These are phyloP conservation scores for Macrostomum cliftonense DNA, from an alignment of 2,888 invertebrate genomes.

Conservation along the genomic window DNA sequence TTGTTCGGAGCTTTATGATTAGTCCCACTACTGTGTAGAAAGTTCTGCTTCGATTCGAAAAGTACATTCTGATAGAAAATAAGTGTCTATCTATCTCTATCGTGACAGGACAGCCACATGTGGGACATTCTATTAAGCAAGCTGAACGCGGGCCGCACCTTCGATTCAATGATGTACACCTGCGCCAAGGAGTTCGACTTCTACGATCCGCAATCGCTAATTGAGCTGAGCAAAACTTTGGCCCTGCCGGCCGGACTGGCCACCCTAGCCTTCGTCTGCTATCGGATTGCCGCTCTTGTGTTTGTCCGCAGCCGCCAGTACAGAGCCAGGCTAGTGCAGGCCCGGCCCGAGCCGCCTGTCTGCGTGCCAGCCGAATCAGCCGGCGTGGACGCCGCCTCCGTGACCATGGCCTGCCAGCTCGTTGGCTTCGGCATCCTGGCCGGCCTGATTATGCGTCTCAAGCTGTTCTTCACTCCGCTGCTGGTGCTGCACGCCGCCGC, in stretches of 20 bases:
- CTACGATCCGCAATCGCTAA: constrained; percentile 36
- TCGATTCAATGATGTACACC: constrained; percentile 58
- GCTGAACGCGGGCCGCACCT: constrained; percentile 49
- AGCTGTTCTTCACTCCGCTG: constrained; percentile 58
- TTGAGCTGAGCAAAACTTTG: constrained; percentile 25
- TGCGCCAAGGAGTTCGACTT: constrained; percentile 60
- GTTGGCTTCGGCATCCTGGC: constrained; percentile 54
- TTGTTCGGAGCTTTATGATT: too few relatives aligned
- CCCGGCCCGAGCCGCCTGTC: constrained; percentile 13
- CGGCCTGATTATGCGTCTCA: constrained; percentile 55
- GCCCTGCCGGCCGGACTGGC: background rate
- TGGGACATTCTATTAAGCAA: constrained; percentile 54
- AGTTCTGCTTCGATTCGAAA: too few relatives aligned
- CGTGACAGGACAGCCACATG: constrained; percentile 41
- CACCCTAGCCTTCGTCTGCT: background rate
- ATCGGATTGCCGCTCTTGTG: too few relatives aligned
- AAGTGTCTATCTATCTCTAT: too few relatives aligned
- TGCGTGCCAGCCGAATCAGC: constrained; percentile 1
- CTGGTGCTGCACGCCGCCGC: constrained; percentile 55
- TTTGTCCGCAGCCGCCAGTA: too few relatives aligned
- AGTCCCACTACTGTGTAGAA: too few relatives aligned
- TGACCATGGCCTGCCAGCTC: constrained; percentile 41
- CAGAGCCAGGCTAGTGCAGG: constrained; percentile 1
- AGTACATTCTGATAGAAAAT: too few relatives aligned
- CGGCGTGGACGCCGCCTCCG: constrained; percentile 4